Evolutionary conservation across 2,113 vertebrate genomes (phyloP), one percentile per base, ranked within the genome.

Genomic region (Xerus inauris): DNA sequence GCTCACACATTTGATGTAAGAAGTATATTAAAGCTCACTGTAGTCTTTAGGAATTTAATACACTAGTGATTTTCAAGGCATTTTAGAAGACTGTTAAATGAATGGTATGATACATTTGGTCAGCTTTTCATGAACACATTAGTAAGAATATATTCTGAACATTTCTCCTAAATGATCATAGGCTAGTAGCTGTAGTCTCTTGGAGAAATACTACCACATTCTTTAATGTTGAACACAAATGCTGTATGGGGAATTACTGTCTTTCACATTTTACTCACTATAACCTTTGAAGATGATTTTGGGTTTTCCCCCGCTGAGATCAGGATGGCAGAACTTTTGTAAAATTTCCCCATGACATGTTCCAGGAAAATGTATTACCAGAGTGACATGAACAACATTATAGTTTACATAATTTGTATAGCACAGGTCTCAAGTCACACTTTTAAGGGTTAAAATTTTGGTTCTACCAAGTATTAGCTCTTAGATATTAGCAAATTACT

Each of bases 401-500:
- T 75, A 62, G 8, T 71, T 90, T 82, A 71, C 51, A 59, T 57
- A 59, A 38, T 90, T 40, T 69, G 72, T 32, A 59, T 32, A 42
- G 2, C 45, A 51, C 16, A 11, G 1, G 3, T 72, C 85, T 76
- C 16, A 89, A 49, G 49, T 86, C 80, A 86, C 30, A 87, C 20
- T 71, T 24, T 77, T 71, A 47, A 51, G 20, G 51, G n/a, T 32
- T 80, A n/a, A 80, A 45, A 80, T 77, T 45, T 62, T 51, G 35
- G n/a, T 35, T 79, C 26, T 71, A 38, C 17, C 19, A 69, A 19
- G 62, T 65, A 57, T 67, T 72, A 79, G 8, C 62, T 54, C 72
- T 94, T 83, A 95, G 45, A 32, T 76, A 89, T 93, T 90, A 89
- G 65, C 72, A 85, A 92, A 80, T 62, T 80, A 12, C 42, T 71